phyloP scores from a whole-genome alignment of 2,888 invertebrate genomes.

The Amaurobius ferox region DNA sequence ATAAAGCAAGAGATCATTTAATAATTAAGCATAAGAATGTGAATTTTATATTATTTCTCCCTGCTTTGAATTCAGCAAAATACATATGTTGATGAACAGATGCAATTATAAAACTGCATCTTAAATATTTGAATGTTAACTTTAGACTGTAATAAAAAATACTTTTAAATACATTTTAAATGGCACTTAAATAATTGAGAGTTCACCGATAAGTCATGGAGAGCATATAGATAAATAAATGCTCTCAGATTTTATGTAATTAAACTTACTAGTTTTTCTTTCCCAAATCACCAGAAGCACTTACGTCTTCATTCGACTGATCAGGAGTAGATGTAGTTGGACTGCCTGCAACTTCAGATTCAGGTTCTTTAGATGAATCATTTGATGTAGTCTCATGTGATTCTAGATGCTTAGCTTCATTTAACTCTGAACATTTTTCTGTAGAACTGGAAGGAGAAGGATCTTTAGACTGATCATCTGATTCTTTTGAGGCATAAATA shows the following conservation, averaged over 20 bases:
- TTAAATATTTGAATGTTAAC: neutral
- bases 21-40: no score
- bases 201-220: neutral
- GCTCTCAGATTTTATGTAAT: neutral
- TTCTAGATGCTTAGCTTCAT: no score
- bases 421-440: no score
- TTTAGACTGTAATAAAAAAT: neutral
- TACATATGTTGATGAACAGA: neutral
- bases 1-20: no score
- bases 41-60: no score
- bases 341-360: no score
- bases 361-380: no score
- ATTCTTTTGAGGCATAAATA: neutral
- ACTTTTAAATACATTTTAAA: neutral
- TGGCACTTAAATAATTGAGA: neutral
- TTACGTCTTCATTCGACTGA: neutral
- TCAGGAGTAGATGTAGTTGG: no score
- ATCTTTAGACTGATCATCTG: neutral
- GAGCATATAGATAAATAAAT: neutral
- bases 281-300: neutral
- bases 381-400: no score
- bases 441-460: neutral
- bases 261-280: neutral
- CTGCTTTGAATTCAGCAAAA: neutral
- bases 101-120: neutral